These are phyloP conservation scores for Myotis pilosus DNA, from an alignment of 2,797 vertebrate species.

Conservation along the genomic window DNA sequence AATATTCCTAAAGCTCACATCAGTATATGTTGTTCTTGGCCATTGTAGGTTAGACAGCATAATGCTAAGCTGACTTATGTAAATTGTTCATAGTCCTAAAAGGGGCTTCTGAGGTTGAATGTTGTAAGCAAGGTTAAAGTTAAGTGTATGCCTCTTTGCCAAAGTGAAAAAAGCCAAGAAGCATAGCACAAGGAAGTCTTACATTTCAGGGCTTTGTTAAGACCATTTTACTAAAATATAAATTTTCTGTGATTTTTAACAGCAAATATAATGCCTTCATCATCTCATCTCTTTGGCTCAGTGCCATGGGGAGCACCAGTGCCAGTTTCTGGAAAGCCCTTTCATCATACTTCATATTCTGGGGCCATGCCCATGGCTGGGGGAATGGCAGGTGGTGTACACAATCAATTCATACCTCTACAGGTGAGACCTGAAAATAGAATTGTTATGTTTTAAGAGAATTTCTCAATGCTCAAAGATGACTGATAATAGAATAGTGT, in stretches of 20 bases:
- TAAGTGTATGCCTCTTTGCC: neutral
- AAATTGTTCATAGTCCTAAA: neutral
- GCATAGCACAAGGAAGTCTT: neutral
- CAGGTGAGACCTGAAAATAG: constrained; percentile 87
- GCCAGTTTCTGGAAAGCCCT: constrained; percentile 85
- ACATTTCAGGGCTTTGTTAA: neutral
- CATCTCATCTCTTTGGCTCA: constrained; percentile 86
- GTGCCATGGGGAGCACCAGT: constrained; percentile 90
- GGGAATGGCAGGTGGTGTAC: constrained; percentile 87
- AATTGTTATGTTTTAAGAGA: neutral
- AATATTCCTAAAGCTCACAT: constrained; percentile 9
- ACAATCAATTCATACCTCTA: constrained; percentile 97
- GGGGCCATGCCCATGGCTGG: constrained; percentile 83
- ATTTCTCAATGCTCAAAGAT: constrained; percentile 23
- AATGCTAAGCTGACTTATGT: neutral
- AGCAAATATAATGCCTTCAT: constrained; percentile 89
- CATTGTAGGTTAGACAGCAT: neutral
- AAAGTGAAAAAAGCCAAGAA: neutral
- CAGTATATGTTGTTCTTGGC: neutral
- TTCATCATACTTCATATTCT: constrained; percentile 89
- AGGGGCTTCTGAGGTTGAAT: neutral
- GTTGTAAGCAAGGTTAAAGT: neutral
- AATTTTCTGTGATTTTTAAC: constrained; percentile 56
- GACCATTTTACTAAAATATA: constrained; percentile 36
- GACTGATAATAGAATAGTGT: neutral